phyloP scores from a whole-genome alignment of 1,140 invertebrate species.

The Penaeus chinensis region DNA sequence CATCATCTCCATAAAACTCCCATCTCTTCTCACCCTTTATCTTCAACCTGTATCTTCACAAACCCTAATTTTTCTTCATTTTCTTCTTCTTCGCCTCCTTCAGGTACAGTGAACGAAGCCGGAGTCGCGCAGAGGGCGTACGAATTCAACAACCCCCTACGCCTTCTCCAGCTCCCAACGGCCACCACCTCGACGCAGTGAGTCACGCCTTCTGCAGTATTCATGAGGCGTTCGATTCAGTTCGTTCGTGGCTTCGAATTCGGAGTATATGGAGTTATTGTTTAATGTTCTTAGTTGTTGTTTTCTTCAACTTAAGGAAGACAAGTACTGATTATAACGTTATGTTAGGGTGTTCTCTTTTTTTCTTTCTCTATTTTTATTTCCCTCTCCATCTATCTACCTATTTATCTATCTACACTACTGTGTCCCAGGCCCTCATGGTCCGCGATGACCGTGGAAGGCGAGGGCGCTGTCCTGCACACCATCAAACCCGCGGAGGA shows the following conservation, averaged over 20 bases:
- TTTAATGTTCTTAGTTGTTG: too few relatives aligned
- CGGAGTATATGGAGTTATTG: too few relatives aligned
- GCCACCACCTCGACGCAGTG: neutral
- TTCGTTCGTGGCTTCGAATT: too few relatives aligned
- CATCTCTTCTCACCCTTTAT: too few relatives aligned
- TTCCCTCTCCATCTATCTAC: neutral
- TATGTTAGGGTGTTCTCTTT: too few relatives aligned
- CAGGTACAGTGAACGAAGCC: slow-evolving; percentile 47
- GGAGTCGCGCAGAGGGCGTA: slow-evolving; percentile 51
- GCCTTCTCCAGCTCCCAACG: slow-evolving; percentile 11
- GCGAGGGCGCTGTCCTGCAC: slow-evolving; percentile 48
- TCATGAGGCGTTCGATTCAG: neutral
- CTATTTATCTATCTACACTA: neutral
- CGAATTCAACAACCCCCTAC: slow-evolving; percentile 62
- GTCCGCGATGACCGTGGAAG: slow-evolving; percentile 39
- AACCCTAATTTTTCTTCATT: neutral
- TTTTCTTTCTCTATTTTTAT: too few relatives aligned
- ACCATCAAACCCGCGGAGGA: slow-evolving; percentile 58
- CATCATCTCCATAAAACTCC: too few relatives aligned
- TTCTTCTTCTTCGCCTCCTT: neutral
- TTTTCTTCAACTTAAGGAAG: too few relatives aligned
- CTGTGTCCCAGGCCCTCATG: neutral
- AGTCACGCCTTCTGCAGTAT: neutral
- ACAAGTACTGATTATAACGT: too few relatives aligned
- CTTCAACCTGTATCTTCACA: too few relatives aligned